These are phyloP conservation scores for Eulimnadia texana DNA, from an alignment of 1,140 invertebrate genomes.

Conservation along the genomic window DNA sequence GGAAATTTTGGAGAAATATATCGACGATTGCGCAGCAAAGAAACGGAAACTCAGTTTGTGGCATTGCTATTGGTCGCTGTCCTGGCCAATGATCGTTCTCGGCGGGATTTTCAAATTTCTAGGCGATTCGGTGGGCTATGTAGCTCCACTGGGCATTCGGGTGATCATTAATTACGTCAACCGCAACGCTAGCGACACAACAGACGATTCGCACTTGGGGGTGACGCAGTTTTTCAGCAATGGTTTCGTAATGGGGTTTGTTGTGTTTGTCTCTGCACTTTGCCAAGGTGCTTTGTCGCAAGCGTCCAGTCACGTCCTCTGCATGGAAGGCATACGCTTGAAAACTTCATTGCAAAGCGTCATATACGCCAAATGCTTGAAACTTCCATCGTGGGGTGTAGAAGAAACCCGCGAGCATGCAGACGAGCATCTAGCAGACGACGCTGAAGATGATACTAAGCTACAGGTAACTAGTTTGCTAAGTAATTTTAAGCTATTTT, in stretches of 20 bases:
- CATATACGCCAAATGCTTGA: slow-evolving; percentile 19
- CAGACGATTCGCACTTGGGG: slow-evolving; percentile 27
- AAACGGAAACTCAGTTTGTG: slow-evolving; percentile 31
- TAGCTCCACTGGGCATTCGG: slow-evolving; percentile 59
- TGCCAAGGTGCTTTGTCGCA: slow-evolving; percentile 68
- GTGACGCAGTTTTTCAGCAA: slow-evolving; percentile 49
- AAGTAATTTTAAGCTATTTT: background rate
- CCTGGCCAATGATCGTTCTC: slow-evolving; percentile 53
- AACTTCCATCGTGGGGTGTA: slow-evolving; percentile 13
- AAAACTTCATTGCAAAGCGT: slow-evolving; percentile 54
- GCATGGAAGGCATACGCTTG: slow-evolving; percentile 60
- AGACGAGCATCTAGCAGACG: background rate
- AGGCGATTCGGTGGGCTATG: slow-evolving; percentile 58
- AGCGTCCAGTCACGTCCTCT: slow-evolving; percentile 63
- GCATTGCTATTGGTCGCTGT: slow-evolving; percentile 48
- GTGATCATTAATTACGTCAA: slow-evolving; percentile 52
- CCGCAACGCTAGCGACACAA: background rate
- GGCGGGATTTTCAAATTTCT: slow-evolving; percentile 56
- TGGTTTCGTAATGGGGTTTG: slow-evolving; percentile 56
- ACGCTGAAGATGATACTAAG: slow-evolving; percentile 1
- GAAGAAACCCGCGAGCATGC: background rate
- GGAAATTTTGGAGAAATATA: background rate
- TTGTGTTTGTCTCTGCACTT: slow-evolving; percentile 54
- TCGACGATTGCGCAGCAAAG: slow-evolving; percentile 8
- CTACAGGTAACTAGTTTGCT: background rate